A percentile compares a stretch with the other conserved stretches of the same genome.
Conservation (phyloP, 2,797 vertebrate species). For the Sphaeramia orbicularis region DNA sequence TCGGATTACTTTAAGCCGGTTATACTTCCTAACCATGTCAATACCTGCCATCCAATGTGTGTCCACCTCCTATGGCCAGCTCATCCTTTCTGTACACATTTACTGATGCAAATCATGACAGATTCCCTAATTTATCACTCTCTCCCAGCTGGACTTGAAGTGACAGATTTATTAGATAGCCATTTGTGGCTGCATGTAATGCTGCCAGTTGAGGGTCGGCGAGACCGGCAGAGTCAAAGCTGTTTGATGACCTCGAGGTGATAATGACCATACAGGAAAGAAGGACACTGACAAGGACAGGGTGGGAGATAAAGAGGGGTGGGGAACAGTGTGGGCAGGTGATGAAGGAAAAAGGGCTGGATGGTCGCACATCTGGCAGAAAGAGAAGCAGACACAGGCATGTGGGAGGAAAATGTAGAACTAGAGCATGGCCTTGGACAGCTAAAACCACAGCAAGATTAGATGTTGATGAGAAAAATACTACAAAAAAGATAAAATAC, state of each 20-base stretch:
- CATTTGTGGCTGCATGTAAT: constrained; percentile 65
- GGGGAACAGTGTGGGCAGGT: constrained; percentile 36
- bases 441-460: no score
- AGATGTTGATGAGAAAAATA: no score
- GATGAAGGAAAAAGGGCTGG: constrained; percentile 25
- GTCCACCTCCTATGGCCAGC: constrained; percentile 27
- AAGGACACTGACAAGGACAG: constrained; percentile 71
- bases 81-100: constrained; percentile 60
- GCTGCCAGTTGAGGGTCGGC: constrained; percentile 54
- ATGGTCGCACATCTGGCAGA: constrained; percentile 33
- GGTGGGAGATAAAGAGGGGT: constrained; percentile 60
- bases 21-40: constrained; percentile 42
- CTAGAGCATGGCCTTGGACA: no score
- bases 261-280: constrained; percentile 69
- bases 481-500: no score
- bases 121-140: constrained; percentile 69
- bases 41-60: constrained; percentile 40
- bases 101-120: constrained; percentile 57
- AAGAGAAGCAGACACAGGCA: constrained; percentile 11
- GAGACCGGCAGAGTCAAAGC: constrained; percentile 71
- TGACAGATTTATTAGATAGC: constrained; percentile 80
- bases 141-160: constrained; percentile 71
- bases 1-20: constrained; percentile 64
- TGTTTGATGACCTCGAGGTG: constrained; percentile 74
- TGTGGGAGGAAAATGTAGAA: neutral